Evolutionary conservation across 2,113 vertebrate genomes (phyloP).

Genomic region (Nesogale talazaci): DNA sequence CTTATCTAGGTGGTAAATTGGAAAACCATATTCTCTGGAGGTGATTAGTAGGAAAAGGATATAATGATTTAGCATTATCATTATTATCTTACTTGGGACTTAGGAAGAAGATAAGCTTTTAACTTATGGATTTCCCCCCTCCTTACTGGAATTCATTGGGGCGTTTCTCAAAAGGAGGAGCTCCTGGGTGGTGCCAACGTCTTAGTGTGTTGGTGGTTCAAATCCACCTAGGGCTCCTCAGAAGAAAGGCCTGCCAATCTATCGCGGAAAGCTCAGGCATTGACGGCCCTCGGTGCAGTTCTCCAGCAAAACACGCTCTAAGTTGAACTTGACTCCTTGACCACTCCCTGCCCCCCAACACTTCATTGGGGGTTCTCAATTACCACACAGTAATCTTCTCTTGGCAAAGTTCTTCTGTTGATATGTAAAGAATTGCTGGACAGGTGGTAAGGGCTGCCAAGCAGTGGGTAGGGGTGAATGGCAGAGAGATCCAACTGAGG

Average conservation of each 20-base stretch:
- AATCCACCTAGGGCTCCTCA: neutral
- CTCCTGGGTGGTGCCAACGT: neutral
- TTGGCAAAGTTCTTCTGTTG: neutral
- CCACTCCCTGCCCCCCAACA: neutral
- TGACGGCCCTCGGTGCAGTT: neutral
- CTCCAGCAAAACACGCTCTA: neutral
- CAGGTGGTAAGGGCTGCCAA: conserved; percentile 2
- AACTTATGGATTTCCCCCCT: neutral
- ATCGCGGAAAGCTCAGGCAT: neutral
- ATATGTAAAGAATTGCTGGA: conserved; percentile 41
- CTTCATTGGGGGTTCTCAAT: neutral
- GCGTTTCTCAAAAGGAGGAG: neutral
- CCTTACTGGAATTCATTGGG: neutral
- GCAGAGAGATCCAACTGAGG: neutral
- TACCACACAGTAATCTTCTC: neutral
- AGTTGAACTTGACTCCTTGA: neutral
- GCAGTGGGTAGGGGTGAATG: neutral
- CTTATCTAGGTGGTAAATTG: neutral
- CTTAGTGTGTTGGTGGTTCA: neutral
- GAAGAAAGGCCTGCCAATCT: neutral
- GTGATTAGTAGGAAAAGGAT: neutral
- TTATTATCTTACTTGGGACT: neutral
- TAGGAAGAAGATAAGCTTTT: conserved; percentile 10
- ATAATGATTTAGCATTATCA: neutral
- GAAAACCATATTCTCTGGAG: neutral